These are phyloP conservation scores for Tigriopus californicus DNA, from an alignment of 2,888 invertebrate species.

Conservation along the genomic window DNA sequence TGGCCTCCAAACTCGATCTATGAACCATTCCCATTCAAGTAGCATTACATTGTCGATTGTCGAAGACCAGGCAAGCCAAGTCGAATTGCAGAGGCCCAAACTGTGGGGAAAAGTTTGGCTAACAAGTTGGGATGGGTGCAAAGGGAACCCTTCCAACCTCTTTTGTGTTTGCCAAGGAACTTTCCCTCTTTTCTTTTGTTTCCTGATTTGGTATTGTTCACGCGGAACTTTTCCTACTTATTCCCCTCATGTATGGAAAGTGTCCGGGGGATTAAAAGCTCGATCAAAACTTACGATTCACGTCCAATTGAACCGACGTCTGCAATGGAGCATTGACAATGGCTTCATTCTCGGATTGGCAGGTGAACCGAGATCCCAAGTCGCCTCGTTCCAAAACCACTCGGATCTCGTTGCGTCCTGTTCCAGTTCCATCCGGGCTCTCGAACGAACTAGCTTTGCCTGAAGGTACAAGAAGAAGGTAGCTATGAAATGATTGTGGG, in stretches of 20 bases:
- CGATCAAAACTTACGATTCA: constrained; percentile 42
- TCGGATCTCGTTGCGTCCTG: constrained; percentile 42
- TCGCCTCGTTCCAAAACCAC: constrained; percentile 49
- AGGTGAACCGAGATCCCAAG: constrained; percentile 48
- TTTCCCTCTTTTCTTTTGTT: too few species aligned
- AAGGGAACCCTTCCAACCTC: background rate
- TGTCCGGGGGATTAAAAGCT: too few species aligned
- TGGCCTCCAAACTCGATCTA: too few species aligned
- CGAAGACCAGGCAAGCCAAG: background rate
- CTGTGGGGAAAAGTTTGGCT: background rate
- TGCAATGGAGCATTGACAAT: constrained; percentile 29
- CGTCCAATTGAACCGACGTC: constrained; percentile 41
- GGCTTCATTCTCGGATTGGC: constrained; percentile 49
- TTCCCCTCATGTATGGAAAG: too few species aligned
- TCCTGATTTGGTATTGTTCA: too few species aligned
- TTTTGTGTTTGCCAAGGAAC: too few species aligned
- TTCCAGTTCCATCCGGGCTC: constrained; percentile 36
- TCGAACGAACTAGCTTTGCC: constrained; percentile 12
- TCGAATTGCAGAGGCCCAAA: background rate
- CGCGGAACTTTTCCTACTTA: too few species aligned
- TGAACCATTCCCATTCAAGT: too few species aligned
- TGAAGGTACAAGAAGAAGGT: background rate
- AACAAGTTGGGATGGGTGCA: background rate
- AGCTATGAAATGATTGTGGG: too few species aligned
- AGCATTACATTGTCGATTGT: too few species aligned